These are phyloP conservation scores for Catamblyrhynchus diadema DNA, from an alignment of 2,797 vertebrate genomes.

Conservation along the genomic window DNA sequence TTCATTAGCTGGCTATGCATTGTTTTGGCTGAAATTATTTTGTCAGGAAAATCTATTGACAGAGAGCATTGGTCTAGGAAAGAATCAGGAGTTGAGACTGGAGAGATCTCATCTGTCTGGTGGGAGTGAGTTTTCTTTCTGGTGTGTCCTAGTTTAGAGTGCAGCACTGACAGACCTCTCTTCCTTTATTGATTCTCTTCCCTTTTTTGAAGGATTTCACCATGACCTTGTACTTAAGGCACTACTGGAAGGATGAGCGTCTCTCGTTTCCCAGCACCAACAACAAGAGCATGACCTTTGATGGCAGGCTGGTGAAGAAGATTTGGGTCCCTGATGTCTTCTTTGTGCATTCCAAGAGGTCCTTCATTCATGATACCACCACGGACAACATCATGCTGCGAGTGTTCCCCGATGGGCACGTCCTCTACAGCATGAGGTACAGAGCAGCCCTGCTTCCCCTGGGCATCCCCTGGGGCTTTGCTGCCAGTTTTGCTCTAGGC, in stretches of 20 bases:
- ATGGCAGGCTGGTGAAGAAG: slow-evolving; percentile 92
- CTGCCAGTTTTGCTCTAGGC: background rate
- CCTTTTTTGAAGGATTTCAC: slow-evolving; percentile 87
- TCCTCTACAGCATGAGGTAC: slow-evolving; percentile 96
- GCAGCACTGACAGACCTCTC: background rate
- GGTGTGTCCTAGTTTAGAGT: background rate
- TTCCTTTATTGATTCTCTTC: background rate
- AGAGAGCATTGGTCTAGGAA: background rate
- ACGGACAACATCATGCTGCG: slow-evolving; percentile 96
- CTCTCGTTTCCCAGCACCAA: slow-evolving; percentile 89
- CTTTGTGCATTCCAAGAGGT: slow-evolving; percentile 96
- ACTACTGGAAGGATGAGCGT: slow-evolving; percentile 96
- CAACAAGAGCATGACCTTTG: slow-evolving; percentile 97
- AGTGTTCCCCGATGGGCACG: slow-evolving; percentile 92
- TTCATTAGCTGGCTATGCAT: background rate
- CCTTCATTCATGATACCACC: slow-evolving; percentile 94
- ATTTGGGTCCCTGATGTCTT: slow-evolving; percentile 99
- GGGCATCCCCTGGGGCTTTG: background rate
- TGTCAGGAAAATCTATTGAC: background rate
- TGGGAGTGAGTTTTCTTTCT: background rate
- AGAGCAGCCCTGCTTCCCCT: background rate
- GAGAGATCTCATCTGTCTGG: background rate
- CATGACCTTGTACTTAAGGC: slow-evolving; percentile 94
- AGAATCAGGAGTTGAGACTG: background rate
- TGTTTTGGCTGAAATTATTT: background rate